These are phyloP conservation scores for Parauchenoglanis ngamensis DNA, from an alignment of 2,797 vertebrate species.

Conservation along the genomic window DNA sequence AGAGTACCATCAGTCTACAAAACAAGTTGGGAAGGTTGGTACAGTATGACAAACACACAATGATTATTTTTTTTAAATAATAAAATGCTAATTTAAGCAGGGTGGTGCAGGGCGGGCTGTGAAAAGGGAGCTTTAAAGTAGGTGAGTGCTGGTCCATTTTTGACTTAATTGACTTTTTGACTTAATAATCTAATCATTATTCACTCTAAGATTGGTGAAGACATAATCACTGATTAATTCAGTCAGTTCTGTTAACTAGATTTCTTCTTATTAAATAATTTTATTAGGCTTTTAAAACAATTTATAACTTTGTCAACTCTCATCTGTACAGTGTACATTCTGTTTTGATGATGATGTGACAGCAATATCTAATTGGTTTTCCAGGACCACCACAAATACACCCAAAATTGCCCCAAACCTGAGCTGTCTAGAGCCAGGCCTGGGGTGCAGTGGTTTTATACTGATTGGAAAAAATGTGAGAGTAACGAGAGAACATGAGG, in stretches of 20 bases:
- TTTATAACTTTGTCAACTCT: background rate
- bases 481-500: too few species aligned
- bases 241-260: background rate
- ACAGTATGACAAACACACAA: background rate
- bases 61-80: background rate
- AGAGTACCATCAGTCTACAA: background rate
- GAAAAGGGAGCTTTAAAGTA: too few species aligned
- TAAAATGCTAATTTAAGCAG: background rate
- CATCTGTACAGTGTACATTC: background rate
- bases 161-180: too few species aligned
- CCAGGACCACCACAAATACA: background rate
- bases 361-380: background rate
- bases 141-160: background rate
- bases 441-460: too few species aligned
- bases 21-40: background rate
- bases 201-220: background rate
- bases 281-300: background rate
- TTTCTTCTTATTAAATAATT: background rate
- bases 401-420: too few species aligned
- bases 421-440: too few species aligned
- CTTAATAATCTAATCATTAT: background rate
- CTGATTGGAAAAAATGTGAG: too few species aligned
- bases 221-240: background rate
- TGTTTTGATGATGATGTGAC: background rate
- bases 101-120: too few species aligned